phyloP scores from a whole-genome alignment of 2,888 invertebrate species.

The Drosophila kambysellisi region DNA sequence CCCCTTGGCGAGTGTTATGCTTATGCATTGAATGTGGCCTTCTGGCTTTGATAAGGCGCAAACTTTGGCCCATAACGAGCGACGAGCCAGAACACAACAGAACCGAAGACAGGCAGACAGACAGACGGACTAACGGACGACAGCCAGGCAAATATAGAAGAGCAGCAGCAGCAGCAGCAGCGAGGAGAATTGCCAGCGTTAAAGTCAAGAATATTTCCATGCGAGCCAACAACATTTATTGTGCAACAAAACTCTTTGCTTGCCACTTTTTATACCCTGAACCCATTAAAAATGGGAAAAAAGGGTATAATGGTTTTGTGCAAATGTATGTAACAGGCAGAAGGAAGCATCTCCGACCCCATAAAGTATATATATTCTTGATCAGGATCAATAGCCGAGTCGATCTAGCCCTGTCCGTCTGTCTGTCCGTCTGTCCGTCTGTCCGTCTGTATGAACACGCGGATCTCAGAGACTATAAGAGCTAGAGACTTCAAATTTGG shows the following conservation, averaged over 20 bases:
- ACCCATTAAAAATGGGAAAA: no score
- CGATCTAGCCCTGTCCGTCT: no score
- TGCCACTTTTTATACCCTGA: no score
- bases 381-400: no score
- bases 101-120: not conserved
- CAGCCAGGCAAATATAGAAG: not conserved
- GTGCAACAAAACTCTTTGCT: conserved; percentile 26
- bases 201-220: conserved; percentile 57
- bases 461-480: no score
- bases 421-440: no score
- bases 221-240: conserved; percentile 48
- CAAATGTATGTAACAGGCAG: no score
- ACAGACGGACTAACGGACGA: not conserved
- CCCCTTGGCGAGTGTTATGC: conserved; percentile 31
- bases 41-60: conserved; percentile 56
- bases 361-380: no score
- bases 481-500: no score
- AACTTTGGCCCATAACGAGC: conserved; percentile 61
- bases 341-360: no score
- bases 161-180: not conserved
- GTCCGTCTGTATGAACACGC: no score
- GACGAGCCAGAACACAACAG: conserved; percentile 9
- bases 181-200: conserved; percentile 31
- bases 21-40: conserved; percentile 58
- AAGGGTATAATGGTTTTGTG: no score